Evolutionary conservation across 2,797 vertebrate species (phyloP), one percentile per base, ranked within the genome.

Genomic region (Acipenser transmontanus): DNA sequence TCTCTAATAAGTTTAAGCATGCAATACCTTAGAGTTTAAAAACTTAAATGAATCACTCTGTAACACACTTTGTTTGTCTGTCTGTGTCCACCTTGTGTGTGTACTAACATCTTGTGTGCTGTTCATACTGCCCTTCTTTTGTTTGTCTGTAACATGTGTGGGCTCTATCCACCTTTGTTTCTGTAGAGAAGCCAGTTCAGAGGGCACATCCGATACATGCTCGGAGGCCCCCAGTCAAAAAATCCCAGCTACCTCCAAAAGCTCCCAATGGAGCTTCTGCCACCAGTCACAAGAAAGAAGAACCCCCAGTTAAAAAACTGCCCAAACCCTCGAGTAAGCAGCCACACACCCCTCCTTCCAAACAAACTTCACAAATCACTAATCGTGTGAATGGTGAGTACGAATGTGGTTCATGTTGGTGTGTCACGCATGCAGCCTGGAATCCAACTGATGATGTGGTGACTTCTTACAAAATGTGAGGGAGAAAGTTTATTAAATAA

Each of bases 371-470:
- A 50, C 91, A 93, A 81, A 86, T 76, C 78, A 73, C 72, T 34
- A 88, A 88, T 73, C 93, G 88, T 52, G 92, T 86, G 74, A 84
- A 74, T 60, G 96, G 96, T 99, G 92, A 99, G 96, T 98, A 89
- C 62, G 56, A 10, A 59, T 57, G 73, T 3, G 9, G 17, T 64
- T 63, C 61, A 64, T 48, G 13, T 56, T 66, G 47, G 6, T 52
- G 11, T 34, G 10, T 10, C 68, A 60, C 82, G 87, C 85, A 89
- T 89, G 87, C 57, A 74, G 66, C 72, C 71, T 64, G 54, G 70
- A 4, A 34, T 34, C 34, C 34, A 34, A 34, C 34, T 34, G 34
- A 34, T 4, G 17, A 3, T 34, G 4, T 34, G 34, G 34, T 34
- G 34, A 34, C 34, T 34, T 34, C 34, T 34, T 34, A 34, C 34